Conservation (phyloP, 2,888 invertebrate species). For the Chelonus formosanus region DNA sequence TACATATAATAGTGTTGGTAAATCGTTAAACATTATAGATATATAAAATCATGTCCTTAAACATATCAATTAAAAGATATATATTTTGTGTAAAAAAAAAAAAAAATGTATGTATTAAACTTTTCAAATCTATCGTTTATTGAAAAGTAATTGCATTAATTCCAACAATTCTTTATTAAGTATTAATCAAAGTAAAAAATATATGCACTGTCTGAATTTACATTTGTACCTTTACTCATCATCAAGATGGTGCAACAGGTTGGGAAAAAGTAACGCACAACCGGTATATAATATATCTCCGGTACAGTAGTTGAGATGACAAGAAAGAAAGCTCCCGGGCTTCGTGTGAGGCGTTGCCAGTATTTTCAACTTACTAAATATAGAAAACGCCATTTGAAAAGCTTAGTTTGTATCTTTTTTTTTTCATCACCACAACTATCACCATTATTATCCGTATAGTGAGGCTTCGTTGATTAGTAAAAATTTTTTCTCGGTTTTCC, state of each 20-base stretch:
- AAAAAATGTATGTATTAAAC: no score
- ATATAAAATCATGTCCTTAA: background rate
- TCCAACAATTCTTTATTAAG: background rate
- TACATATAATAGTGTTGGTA: background rate
- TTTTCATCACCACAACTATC: slow-evolving; percentile 25
- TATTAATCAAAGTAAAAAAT: background rate
- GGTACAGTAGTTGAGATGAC: slow-evolving; percentile 20
- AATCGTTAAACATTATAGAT: background rate
- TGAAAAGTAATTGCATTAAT: slow-evolving; percentile 11
- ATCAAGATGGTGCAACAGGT: slow-evolving; percentile 31
- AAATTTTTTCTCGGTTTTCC: no score
- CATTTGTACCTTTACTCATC: background rate
- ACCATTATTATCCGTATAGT: background rate
- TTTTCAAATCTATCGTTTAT: slow-evolving; percentile 4
- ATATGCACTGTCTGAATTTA: background rate
- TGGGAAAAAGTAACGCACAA: slow-evolving; percentile 11
- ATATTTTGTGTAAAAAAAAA: no score
- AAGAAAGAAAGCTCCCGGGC: slow-evolving; percentile 34
- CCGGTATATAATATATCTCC: background rate
- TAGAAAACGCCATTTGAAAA: slow-evolving; percentile 58
- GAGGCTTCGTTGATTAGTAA: background rate
- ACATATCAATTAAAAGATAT: no score
- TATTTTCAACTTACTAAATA: slow-evolving; percentile 60
- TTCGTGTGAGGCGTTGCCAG: slow-evolving; percentile 46
- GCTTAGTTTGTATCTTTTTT: slow-evolving; percentile 39